Base-by-base conservation (phyloP, 1,140 invertebrate species). In the Heliconius melpomene region DNA sequence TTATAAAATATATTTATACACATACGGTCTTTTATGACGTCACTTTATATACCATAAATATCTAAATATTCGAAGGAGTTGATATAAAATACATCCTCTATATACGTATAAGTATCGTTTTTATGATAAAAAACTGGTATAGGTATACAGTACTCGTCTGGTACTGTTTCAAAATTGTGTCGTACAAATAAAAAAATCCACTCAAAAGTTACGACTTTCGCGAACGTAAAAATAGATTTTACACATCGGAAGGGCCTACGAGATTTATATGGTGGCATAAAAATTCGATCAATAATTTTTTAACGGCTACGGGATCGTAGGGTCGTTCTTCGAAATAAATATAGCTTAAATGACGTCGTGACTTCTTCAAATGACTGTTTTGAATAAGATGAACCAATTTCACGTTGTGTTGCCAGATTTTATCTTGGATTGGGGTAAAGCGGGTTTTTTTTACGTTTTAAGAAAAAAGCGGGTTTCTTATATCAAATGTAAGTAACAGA, bases 161-260 rank as follows among this genome's bases (percentile, higher is more conserved):
- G 81, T 84, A 83, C 82, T 87, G 76, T 87, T 87, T 84, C 79
- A 79, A 80, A 88, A 88, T 83, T 87, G 88, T 87, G 88, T 89
- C 86, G 81, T 84, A 81, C 83, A 73, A 89, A 92, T 91, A 90
- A 92, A 91, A 46, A 93, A 90, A 83, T 87, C 86, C 87, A 92
- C 86, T 90, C 85, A 85, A 86, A 87, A 85, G 84, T 90, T 90
- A 93, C 88, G 88, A 88, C 86, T 78, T 86, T 86, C 79, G 78
- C 79, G 82, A 80, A 86, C 88, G 86, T 93, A 93, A 93, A 92
- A 92, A 90, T 91, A 89, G 87, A 90, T 92, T 93, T 91, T 91
- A 90, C 89, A 91, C 90, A 88, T 93, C 87, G 84, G 86, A 87
- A 89, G 85, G 85, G 89, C 85, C 87, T 82, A 88, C 86, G 88